phyloP scores from a whole-genome alignment of 2,113 vertebrate species.

The Telmatochromis sp. region DNA sequence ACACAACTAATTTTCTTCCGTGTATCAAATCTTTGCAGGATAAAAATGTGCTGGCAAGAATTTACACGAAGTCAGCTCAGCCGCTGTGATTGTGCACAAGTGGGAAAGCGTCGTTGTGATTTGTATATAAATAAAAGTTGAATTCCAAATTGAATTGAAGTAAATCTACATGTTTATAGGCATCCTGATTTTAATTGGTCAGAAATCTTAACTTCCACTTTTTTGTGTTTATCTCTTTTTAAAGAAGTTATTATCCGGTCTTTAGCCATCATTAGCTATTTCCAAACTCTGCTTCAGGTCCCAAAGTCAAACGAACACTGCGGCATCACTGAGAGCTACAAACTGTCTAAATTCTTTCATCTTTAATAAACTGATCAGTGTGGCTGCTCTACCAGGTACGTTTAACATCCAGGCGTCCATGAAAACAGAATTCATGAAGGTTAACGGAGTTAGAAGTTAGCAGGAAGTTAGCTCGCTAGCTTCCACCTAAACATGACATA shows the following conservation, averaged over 20 bases:
- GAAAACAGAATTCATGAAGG: not conserved
- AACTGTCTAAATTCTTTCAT: not conserved
- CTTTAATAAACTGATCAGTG: fast-evolving
- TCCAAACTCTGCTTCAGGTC: not conserved
- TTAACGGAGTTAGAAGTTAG: not conserved
- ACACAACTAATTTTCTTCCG: not conserved
- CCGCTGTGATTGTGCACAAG: not conserved
- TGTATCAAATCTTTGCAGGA: not conserved
- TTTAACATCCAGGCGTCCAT: not conserved
- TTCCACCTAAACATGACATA: fast-evolving
- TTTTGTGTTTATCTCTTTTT: not conserved
- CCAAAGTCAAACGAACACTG: not conserved
- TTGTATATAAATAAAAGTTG: not conserved
- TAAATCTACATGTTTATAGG: not conserved
- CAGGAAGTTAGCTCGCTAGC: not conserved
- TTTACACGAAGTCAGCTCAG: not conserved
- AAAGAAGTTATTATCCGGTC: not conserved
- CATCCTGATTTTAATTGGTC: fast-evolving
- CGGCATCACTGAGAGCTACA: fast-evolving
- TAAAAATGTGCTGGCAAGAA: not conserved
- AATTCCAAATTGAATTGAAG: not conserved
- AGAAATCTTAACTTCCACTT: not conserved
- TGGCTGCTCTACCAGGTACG: fast-evolving
- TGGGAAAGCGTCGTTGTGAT: fast-evolving
- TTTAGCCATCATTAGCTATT: not conserved